These are phyloP conservation scores for Agriopis leucophaearia DNA, from an alignment of 2,888 invertebrate genomes.

Conservation along the genomic window DNA sequence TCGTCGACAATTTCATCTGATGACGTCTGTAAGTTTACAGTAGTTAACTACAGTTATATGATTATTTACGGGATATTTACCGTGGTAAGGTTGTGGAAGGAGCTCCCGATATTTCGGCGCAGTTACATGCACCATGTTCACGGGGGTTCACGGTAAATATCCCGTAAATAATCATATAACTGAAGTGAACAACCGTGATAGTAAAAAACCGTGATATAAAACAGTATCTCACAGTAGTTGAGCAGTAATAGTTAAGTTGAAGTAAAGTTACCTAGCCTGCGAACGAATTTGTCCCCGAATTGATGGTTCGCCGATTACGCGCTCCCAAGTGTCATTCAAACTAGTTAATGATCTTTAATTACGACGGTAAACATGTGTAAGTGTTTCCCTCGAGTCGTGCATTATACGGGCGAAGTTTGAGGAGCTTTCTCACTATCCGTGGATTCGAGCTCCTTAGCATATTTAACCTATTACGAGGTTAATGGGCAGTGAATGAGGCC, in stretches of 20 bases:
- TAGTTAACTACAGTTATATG: too few species aligned
- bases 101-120: too few species aligned
- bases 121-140: too few species aligned
- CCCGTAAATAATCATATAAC: too few species aligned
- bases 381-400: constrained; percentile 34
- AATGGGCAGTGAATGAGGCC: constrained; percentile 75
- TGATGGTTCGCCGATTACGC: constrained; percentile 24
- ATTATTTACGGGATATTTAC: too few species aligned
- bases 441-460: constrained; percentile 74
- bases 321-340: constrained; percentile 39
- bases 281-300: constrained; percentile 19
- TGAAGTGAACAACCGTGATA: too few species aligned
- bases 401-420: constrained; percentile 53
- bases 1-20: constrained; percentile 32
- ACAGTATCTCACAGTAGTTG: too few species aligned
- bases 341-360: constrained; percentile 45
- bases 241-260: too few species aligned
- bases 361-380: constrained; percentile 43
- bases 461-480: constrained; percentile 80
- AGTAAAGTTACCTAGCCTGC: constrained; percentile 6
- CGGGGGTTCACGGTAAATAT: too few species aligned
- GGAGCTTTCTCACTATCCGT: constrained; percentile 55
- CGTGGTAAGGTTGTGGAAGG: too few species aligned
- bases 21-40: constrained; percentile 8
- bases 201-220: too few species aligned